These are phyloP conservation scores for Harpagoxenus sublaevis DNA, from an alignment of 2,888 invertebrate genomes.

Conservation along the genomic window DNA sequence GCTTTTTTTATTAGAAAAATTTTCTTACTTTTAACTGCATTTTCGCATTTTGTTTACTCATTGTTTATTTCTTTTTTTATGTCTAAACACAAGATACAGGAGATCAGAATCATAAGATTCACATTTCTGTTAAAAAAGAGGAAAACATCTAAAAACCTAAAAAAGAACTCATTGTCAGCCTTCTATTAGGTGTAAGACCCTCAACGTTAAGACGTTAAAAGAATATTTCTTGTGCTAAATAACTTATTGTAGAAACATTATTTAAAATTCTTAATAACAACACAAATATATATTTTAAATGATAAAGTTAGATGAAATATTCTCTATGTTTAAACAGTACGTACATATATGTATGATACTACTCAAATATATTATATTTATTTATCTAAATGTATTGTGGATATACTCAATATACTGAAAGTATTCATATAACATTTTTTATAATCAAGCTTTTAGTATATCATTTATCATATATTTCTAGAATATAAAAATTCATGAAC, in stretches of 20 bases:
- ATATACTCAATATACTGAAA: background rate
- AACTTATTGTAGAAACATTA: background rate
- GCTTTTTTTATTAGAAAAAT: too few species aligned
- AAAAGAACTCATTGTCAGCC: too few species aligned
- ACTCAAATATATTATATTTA: background rate
- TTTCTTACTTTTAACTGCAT: too few species aligned
- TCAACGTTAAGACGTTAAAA: background rate
- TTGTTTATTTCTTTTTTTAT: too few species aligned
- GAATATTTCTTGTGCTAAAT: background rate
- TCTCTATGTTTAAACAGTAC: background rate
- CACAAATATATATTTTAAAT: background rate
- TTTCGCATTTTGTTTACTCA: too few species aligned
- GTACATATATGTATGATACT: background rate
- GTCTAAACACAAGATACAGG: background rate
- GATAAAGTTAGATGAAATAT: background rate
- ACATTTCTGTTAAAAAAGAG: background rate
- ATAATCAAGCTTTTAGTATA: too few species aligned
- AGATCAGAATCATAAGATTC: background rate
- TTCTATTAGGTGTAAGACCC: background rate
- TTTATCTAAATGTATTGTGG: background rate
- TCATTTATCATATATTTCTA: background rate
- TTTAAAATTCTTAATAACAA: background rate
- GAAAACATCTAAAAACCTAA: background rate
- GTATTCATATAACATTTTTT: background rate
- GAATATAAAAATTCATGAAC: background rate